Evolutionary conservation across 2,113 vertebrate species (phyloP).

Genomic region (Clarias magur): DNA sequence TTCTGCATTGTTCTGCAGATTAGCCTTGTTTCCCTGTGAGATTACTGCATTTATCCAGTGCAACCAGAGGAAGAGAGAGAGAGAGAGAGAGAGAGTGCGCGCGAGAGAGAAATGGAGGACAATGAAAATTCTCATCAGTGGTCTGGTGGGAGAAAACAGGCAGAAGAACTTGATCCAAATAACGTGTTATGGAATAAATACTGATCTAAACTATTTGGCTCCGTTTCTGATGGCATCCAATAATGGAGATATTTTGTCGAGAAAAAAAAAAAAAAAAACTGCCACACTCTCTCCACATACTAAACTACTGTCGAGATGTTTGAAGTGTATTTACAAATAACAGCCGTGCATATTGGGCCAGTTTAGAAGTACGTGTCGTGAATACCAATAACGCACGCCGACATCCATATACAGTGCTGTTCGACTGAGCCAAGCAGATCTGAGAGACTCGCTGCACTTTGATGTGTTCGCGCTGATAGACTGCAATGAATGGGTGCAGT

Average conservation of each 20-base stretch:
- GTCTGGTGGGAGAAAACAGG: conserved; percentile 6
- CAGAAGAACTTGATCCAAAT: conserved; percentile 45
- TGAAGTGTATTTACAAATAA: conserved; percentile 57
- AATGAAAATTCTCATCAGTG: conserved; percentile 9
- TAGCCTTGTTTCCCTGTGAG: conserved; percentile 45
- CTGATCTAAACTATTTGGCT: conserved; percentile 40
- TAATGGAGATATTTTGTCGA: conserved; percentile 51
- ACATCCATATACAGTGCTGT: conserved; percentile 48
- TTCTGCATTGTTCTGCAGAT: conserved; percentile 51
- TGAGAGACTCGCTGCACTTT: conserved; percentile 55
- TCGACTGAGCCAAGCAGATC: conserved; percentile 55
- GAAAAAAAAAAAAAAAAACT: conserved; percentile 30
- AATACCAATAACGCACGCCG: conserved; percentile 52
- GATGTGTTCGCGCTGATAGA: conserved; percentile 57
- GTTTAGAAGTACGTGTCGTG: conserved; percentile 53
- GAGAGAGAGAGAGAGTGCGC: conserved; percentile 7
- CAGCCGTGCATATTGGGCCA: conserved; percentile 53
- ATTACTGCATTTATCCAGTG: conserved; percentile 40
- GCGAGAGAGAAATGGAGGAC: conserved; percentile 34
- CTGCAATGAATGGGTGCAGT: conserved; percentile 53
- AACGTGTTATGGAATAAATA: conserved; percentile 27
- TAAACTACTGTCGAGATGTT: conserved; percentile 54
- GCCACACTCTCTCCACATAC: conserved; percentile 41
- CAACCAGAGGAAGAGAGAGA: conserved; percentile 26
- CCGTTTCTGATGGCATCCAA: conserved; percentile 42